Evolutionary conservation across 2,797 vertebrate genomes (phyloP), one percentile per base, ranked within the genome.

Genomic region (Carapus acus): DNA sequence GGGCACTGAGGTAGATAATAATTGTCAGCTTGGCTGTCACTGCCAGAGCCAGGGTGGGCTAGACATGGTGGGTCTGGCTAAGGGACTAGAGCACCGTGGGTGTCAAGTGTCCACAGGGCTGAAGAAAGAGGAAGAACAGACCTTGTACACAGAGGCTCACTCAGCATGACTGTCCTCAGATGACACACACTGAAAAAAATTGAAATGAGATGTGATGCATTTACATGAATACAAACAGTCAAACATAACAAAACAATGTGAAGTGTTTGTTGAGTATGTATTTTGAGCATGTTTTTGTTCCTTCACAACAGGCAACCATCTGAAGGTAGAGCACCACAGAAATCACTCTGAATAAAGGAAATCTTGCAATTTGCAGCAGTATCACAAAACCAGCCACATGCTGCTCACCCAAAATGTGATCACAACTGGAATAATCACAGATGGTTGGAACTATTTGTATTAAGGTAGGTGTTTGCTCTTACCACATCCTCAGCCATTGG

Each of bases 1-100:
- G 80, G 54, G 73, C 78, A 82, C 68, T 71, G 79, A 84, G 77
- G 71, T 83, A 83, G 83, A 85, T 80, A 70, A 76, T 83, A 74
- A 71, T 80, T 68, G 76, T 81, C 80, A 80, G 74, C 69, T 65
- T 83, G 69, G 57, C 47, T 56, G 46, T 23, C 46, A 13, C 50
- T 82, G 79, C 74, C 80, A 81, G 37, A 66, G 65, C 52, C 65
- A 54, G 63, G 77, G 69, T 76, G 80, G 67, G 79, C 77, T 56
- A 23, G 57, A 34, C 73, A 46, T 74, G 73, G 62, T 66, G 55
- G 58, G 52, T 75, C 65, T 78, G 77, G 70, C 77, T 75, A 38
- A 55, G 19, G 38, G 40, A 63, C 58, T 33, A 8, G 44, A 70
- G 58, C 66, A 44, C 55, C 52, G 55, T 65, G 58, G 62, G 61